A percentile compares a stretch with the other conserved stretches of the same genome.
These are phyloP conservation scores for Lates calcarifer DNA, from an alignment of 2,113 vertebrate genomes.

Conservation along the genomic window DNA sequence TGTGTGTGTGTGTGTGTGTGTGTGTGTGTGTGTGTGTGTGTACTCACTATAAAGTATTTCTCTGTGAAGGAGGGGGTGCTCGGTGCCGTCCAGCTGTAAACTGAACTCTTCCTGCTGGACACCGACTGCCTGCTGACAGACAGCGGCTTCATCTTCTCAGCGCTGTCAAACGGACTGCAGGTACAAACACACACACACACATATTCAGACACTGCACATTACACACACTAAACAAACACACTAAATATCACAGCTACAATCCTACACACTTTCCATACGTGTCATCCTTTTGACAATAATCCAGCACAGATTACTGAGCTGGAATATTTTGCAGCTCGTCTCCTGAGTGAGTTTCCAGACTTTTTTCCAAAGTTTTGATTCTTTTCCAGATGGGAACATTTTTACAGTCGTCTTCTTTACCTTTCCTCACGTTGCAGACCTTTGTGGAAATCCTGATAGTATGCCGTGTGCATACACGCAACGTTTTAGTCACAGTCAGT, in stretches of 20 bases:
- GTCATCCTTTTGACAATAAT: no score
- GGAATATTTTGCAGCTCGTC: neutral
- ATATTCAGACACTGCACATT: neutral
- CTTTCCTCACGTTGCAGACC: no score
- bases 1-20: neutral
- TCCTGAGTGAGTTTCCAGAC: neutral
- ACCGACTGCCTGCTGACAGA: slow-evolving; percentile 86
- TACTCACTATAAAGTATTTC: slow-evolving; percentile 92
- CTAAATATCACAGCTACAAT: neutral
- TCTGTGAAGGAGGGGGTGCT: slow-evolving; percentile 95
- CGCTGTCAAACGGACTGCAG: slow-evolving; percentile 90
- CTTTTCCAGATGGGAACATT: neutral
- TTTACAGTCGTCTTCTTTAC: no score
- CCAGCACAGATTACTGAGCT: neutral
- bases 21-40: neutral
- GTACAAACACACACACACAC: slow-evolving; percentile 4
- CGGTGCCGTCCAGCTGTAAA: slow-evolving; percentile 93
- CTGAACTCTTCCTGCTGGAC: slow-evolving; percentile 89
- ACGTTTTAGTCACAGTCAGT: neutral
- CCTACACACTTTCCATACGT: no score
- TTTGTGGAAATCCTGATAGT: no score
- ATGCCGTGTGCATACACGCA: neutral
- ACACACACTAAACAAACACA: neutral
- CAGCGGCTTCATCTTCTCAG: slow-evolving; percentile 83
- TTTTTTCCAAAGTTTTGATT: neutral